Evolutionary conservation across 2,113 vertebrate genomes (phyloP), one percentile per base, ranked within the genome.

Genomic region (Daphoenositta chrysoptera): DNA sequence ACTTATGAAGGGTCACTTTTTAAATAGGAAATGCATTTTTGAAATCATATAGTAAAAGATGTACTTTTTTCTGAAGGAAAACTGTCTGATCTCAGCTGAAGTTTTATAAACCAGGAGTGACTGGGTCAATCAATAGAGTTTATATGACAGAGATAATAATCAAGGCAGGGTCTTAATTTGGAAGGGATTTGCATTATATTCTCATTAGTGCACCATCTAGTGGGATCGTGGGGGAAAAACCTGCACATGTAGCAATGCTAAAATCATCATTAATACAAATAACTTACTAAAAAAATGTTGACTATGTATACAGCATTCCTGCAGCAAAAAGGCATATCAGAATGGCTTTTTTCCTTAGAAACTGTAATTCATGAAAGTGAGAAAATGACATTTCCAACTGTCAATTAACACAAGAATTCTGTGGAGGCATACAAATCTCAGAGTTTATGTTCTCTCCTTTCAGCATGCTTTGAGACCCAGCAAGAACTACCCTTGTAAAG

Each of bases 401-500:
- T 19, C 50, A 40, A 1, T 56, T 69, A 60, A 57, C 11, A 1
- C 31, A 51, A 53, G 22, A 39, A 51, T 3, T 70, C 5, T 4
- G 10, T 3, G 8, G 8, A 58, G 20, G 23, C 4, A 18, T 16
- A n/a, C 4, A 11, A 54, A 33, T 47, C 30, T 39, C 0, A 0
- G 14, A 50, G 8, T 10, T 16, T 27, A 7, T 11, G 6, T 14
- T 60, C 21, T 61, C 19, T 44, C 30, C 23, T 68, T 81, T 35
- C 28, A 54, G 22, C 28, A 16, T 23, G 15, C 26, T 68, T 71
- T 71, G 40, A 80, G 47, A 64, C 22, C n/a, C 35, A 39, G 15
- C 12, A n/a, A 31, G 66, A 82, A 15, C 12, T 11, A 47, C 12
- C 3, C 9, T 19, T 0, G 13, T n/a, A 47, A 80, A 19, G 11